These are phyloP conservation scores for Gryllus bimaculatus DNA, from an alignment of 1,140 invertebrate genomes.

Conservation along the genomic window DNA sequence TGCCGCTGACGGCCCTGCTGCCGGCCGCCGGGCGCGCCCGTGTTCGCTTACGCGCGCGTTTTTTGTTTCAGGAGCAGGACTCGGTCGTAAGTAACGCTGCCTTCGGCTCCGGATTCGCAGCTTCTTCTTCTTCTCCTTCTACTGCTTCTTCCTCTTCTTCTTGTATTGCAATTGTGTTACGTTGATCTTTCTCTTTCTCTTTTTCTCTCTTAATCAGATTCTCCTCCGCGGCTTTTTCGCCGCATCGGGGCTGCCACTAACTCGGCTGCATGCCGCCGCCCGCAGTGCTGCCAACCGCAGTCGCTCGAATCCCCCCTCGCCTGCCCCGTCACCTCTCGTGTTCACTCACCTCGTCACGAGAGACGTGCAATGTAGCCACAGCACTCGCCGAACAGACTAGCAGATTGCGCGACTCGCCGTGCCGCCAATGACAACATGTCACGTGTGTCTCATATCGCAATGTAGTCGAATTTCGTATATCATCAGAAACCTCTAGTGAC, in stretches of 20 bases:
- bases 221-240: not conserved
- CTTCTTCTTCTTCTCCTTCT: not conserved
- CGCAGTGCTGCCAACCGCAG: not conserved
- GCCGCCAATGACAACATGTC: too few relatives aligned
- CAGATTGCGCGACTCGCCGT: too few relatives aligned
- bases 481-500: too few relatives aligned
- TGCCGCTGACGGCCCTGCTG: too few relatives aligned
- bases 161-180: not conserved
- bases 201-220: not conserved
- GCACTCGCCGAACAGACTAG: too few relatives aligned
- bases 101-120: not conserved
- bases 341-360: too few relatives aligned
- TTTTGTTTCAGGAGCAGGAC: slow-evolving; percentile 33
- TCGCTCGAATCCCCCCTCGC: not conserved
- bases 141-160: not conserved
- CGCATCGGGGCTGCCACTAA: not conserved
- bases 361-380: too few relatives aligned
- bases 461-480: too few relatives aligned
- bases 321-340: too few relatives aligned
- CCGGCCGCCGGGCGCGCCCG: too few relatives aligned
- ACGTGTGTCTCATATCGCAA: too few relatives aligned
- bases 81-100: slow-evolving; percentile 32
- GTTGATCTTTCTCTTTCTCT: not conserved
- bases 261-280: slow-evolving; percentile 1
- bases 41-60: not conserved